Evolutionary conservation across 37 sponge, comb jelly and placozoan species (phyloP).

Genomic region (Sycon ciliatum): DNA sequence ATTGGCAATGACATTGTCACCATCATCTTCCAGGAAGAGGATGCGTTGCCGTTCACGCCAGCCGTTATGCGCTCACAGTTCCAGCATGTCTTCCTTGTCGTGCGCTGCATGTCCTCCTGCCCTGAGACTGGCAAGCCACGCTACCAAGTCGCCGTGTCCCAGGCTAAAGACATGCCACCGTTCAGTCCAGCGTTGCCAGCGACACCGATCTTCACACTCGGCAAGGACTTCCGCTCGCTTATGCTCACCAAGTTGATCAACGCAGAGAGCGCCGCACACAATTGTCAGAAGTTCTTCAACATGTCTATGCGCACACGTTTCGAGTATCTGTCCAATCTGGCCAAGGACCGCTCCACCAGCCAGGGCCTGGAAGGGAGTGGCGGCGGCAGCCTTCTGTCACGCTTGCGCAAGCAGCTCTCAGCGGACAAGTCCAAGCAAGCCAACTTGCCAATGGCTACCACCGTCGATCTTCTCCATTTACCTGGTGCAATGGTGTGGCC

Average conservation of each 20-base stretch:
- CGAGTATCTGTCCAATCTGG: constrained; percentile 66
- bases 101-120: constrained; percentile 26
- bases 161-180: constrained; percentile 61
- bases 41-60: constrained; percentile 68
- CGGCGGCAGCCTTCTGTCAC: no score
- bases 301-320: constrained; percentile 75
- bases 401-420: no score
- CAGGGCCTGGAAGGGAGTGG: constrained; percentile 43
- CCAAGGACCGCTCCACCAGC: constrained; percentile 23
- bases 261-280: constrained; percentile 80
- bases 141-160: constrained; percentile 62
- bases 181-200: constrained; percentile 82
- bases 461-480: no score
- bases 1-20: constrained; percentile 99
- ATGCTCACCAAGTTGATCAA: constrained; percentile 84
- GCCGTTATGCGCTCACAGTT: constrained; percentile 77
- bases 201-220: constrained; percentile 58
- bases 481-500: no score
- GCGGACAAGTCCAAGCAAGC: no score
- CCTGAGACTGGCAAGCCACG: neutral
- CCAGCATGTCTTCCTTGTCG: constrained; percentile 91
- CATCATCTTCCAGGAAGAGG: constrained; percentile 88
- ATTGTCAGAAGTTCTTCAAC: constrained; percentile 54
- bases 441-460: no score
- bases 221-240: constrained; percentile 68